phyloP scores from a whole-genome alignment of 2,888 invertebrate species.

The Aplocera efformata region DNA sequence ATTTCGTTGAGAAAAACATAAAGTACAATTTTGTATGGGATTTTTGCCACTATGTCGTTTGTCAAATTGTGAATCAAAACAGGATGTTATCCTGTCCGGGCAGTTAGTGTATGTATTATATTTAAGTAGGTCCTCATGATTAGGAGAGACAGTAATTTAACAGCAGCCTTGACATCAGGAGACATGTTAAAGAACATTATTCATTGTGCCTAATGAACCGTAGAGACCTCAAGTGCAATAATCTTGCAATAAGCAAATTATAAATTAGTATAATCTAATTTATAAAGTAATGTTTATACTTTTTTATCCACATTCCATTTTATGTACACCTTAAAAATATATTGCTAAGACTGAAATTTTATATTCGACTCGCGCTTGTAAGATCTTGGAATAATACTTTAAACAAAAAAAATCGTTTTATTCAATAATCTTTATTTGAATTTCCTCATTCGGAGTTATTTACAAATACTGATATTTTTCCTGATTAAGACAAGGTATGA shows the following conservation, averaged over 20 bases:
- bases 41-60: too few species aligned
- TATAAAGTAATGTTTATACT: constrained; percentile 27
- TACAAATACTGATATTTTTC: constrained; percentile 6
- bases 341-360: constrained; percentile 59
- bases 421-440: constrained; percentile 22
- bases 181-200: too few species aligned
- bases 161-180: too few species aligned
- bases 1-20: too few species aligned
- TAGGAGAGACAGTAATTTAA: too few species aligned
- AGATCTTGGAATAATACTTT: constrained; percentile 26
- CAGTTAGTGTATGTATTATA: too few species aligned
- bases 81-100: too few species aligned
- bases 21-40: too few species aligned
- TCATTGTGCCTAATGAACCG: constrained; percentile 8
- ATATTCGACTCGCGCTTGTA: constrained; percentile 28
- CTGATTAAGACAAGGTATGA: too few species aligned
- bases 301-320: constrained; percentile 28
- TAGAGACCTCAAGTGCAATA: constrained; percentile 24
- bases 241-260: constrained; percentile 26
- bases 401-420: constrained; percentile 20
- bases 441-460: too few species aligned
- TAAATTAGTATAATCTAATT: constrained; percentile 26
- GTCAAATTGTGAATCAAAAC: too few species aligned
- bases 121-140: too few species aligned
- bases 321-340: constrained; percentile 30